These are phyloP conservation scores for Phoeniculus purpureus DNA, from an alignment of 2,797 vertebrate genomes.

Conservation along the genomic window DNA sequence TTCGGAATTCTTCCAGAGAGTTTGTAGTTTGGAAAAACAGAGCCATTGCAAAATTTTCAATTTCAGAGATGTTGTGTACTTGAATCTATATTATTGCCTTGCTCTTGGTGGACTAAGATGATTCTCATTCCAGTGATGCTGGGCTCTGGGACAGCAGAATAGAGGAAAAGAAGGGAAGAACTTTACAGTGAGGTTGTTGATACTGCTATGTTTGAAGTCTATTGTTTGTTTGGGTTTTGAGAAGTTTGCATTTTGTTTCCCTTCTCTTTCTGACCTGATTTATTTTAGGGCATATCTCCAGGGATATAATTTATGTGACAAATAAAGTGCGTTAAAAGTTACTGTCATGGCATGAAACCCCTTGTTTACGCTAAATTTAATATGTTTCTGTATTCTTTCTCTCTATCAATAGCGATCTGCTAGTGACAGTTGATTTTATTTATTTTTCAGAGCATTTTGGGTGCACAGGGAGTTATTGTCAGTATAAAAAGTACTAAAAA, in stretches of 20 bases:
- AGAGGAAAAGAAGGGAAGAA: background rate
- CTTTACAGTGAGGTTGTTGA: constrained; percentile 1
- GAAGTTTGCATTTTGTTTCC: constrained; percentile 62
- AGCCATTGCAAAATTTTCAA: background rate
- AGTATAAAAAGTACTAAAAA: constrained; percentile 14
- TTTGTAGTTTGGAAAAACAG: constrained; percentile 27
- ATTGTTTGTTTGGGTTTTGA: constrained; percentile 40
- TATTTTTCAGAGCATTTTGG: background rate
- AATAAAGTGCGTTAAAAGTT: constrained; percentile 60
- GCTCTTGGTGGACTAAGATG: background rate
- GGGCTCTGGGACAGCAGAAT: background rate
- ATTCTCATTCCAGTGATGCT: background rate
- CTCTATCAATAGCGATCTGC: constrained; percentile 4
- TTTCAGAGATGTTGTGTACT: constrained; percentile 3
- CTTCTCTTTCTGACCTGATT: constrained; percentile 58
- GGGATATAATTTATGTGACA: constrained; percentile 55
- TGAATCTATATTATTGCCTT: background rate
- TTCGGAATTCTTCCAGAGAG: constrained; percentile 18
- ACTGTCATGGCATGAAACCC: constrained; percentile 26
- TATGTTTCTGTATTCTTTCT: constrained; percentile 1
- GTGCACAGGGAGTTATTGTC: background rate
- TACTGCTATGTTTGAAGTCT: constrained; percentile 22
- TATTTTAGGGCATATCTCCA: constrained; percentile 51
- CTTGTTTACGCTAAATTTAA: constrained; percentile 58
- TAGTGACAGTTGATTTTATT: background rate